Conservation (phyloP, 2,797 vertebrate genomes). For the Tinamus major region DNA sequence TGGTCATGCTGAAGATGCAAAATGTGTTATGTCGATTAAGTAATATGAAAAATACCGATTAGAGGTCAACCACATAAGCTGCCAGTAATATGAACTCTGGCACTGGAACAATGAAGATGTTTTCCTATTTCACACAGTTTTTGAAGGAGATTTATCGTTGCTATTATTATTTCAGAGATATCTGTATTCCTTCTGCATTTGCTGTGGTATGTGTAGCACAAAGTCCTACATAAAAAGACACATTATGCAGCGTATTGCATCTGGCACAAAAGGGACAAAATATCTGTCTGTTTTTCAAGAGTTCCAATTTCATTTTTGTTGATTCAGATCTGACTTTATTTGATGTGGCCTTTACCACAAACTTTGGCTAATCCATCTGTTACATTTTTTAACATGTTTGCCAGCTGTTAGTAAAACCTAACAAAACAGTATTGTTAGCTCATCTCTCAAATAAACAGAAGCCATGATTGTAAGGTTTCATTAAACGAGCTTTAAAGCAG, state of each 20-base stretch:
- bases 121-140: background rate
- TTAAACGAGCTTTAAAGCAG: background rate
- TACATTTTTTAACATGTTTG: background rate
- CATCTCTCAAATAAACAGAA: background rate
- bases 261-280: background rate
- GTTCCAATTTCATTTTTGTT: background rate
- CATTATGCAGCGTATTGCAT: background rate
- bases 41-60: background rate
- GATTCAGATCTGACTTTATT: background rate
- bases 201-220: background rate
- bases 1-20: background rate
- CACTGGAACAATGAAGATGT: background rate
- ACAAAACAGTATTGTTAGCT: background rate
- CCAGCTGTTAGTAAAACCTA: background rate
- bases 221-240: background rate
- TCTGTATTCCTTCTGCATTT: background rate
- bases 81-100: background rate
- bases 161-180: background rate
- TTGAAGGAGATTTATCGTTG: background rate
- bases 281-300: background rate
- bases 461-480: background rate
- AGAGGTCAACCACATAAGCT: background rate
- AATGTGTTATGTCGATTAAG: background rate
- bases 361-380: background rate
- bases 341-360: background rate